Base-by-base conservation (phyloP, 1,140 invertebrate species). In the Bombus cullumanus region DNA sequence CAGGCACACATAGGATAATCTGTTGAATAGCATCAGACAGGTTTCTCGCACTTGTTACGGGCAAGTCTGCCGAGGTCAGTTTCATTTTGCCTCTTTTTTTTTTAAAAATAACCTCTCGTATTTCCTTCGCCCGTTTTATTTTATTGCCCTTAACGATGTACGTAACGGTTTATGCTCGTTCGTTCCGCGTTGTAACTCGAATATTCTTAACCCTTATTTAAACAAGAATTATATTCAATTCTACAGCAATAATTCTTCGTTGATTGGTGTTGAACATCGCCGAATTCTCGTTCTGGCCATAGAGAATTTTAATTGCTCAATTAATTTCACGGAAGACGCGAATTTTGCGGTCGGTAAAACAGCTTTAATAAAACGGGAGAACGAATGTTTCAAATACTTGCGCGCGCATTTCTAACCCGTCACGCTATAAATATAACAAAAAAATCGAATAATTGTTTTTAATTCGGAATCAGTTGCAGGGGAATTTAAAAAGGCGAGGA, bases 1-100 rank as follows among this genome's bases (percentile, higher is more conserved):
- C 75, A 77, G 75, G n/a, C n/a, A 39, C 57, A 25, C 57, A 28
- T 15, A 18, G 10, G 62, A 77, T 43, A 77, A 77, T 77, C 37
- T 18, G 37, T 77, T 8, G 12, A 62, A 77, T 59, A 31, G 57
- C 75, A 64, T 39, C n/a, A 22, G 76, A 43, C 59, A 64, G 59
- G 39, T 78, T 64, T 78, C 76, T 78, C 39, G 59, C 13, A 43
- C 39, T 78, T 12, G 39, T 37, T 25, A 25, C 28, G n/a, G 6
- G 47, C 47, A 53, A 53, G 6, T 5, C 47, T 53, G 8, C 47
- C 57, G 31, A 34, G 2, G 47, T 22, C 6, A 6, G n/a, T 31
- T 31, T 22, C 66, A 37, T 69, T 28, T 28, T 12, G 53, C 22
- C 22, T 31, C 12, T 34, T 34, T 25, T 53, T 34, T 34, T 25